A percentile compares a stretch with the other conserved stretches of the same genome.
Conservation (phyloP, 1,140 invertebrate genomes). For the Oryctes rhinoceros region DNA sequence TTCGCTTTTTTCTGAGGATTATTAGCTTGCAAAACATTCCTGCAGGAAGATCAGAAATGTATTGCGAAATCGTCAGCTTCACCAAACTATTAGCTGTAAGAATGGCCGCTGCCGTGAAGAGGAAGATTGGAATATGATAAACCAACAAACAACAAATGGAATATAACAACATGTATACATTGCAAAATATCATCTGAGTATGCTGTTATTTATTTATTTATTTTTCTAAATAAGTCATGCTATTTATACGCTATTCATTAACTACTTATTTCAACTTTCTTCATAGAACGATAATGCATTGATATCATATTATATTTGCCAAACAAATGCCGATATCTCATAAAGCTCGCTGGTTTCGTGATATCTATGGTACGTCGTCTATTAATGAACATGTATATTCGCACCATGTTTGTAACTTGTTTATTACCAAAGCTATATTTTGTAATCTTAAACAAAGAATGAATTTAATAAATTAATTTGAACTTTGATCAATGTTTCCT, state of each 20-base stretch:
- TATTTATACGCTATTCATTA: too few species aligned
- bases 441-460: too few species aligned
- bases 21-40: conserved; percentile 70
- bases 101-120: conserved; percentile 71
- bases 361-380: too few species aligned
- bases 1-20: too few species aligned
- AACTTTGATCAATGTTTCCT: too few species aligned
- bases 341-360: too few species aligned
- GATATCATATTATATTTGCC: too few species aligned
- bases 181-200: background rate
- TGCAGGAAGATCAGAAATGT: conserved; percentile 64
- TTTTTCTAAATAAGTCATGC: too few species aligned
- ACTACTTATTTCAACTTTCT: too few species aligned
- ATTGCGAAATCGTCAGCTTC: conserved; percentile 48
- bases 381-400: background rate
- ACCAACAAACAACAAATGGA: background rate
- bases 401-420: background rate
- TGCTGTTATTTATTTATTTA: conserved; percentile 21
- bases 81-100: conserved; percentile 58
- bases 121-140: conserved; percentile 65
- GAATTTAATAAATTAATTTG: too few species aligned
- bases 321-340: too few species aligned
- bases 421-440: background rate
- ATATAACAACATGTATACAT: background rate
- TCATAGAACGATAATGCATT: too few species aligned